Conservation (phyloP, 2,888 invertebrate genomes). For the Mythimna ferrago region DNA sequence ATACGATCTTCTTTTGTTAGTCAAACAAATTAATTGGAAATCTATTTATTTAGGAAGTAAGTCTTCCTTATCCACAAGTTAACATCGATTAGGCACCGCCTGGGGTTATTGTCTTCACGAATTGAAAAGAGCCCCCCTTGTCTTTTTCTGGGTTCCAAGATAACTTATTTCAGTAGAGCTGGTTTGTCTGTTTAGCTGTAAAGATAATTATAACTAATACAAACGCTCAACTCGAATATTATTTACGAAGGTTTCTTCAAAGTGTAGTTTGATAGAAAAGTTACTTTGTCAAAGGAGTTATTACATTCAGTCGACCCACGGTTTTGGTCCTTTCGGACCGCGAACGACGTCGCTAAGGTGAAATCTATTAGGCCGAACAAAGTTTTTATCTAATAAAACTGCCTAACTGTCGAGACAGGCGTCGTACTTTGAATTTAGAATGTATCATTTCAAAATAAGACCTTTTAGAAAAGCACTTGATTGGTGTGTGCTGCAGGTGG, state of each 20-base stretch:
- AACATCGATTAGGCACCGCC: constrained; percentile 7
- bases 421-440: constrained; percentile 32
- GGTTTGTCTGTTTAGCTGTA: constrained; percentile 5
- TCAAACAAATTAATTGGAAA: constrained; percentile 40
- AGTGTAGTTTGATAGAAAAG: constrained; percentile 21
- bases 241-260: constrained; percentile 12
- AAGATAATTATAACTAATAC: constrained; percentile 4
- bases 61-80: constrained; percentile 23
- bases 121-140: constrained; percentile 7
- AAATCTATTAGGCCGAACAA: constrained; percentile 46
- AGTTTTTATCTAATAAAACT: constrained; percentile 40
- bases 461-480: background rate
- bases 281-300: constrained; percentile 17
- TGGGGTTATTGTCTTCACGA: constrained; percentile 1
- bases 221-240: constrained; percentile 1
- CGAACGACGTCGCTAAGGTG: constrained; percentile 28
- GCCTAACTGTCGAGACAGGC: constrained; percentile 3
- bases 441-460: constrained; percentile 35
- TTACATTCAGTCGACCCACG: constrained; percentile 24
- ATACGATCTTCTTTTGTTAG: constrained; percentile 25
- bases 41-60: constrained; percentile 21
- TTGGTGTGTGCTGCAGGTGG: constrained; percentile 18
- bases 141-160: constrained; percentile 8
- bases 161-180: constrained; percentile 3
- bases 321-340: constrained; percentile 8